Evolutionary conservation across 2,797 vertebrate species (phyloP), one percentile per base, ranked within the genome.

Genomic region (Pygocentrus nattereri): DNA sequence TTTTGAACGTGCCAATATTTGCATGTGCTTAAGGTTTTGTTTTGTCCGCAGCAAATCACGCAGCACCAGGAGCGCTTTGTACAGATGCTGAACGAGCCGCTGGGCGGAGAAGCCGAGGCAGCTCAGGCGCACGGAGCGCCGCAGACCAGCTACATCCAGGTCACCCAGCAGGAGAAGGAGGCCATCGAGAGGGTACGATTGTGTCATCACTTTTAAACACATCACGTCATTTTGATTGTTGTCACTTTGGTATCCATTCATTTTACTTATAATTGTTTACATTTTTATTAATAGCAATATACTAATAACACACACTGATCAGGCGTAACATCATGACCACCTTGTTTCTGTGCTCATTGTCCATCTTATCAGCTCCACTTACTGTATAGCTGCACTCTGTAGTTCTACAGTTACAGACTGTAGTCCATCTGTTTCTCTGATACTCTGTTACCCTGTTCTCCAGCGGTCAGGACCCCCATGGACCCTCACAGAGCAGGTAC

Each of bases 131-230:
- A 90, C 34, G 91, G 86, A 78, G 82, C 82, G 16, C 88, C 91
- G 15, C 92, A 90, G 41, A 91, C 93, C 38, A 95, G 94, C 89
- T 94, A 94, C 89, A 95, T 95, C 90, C 94, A 95, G 88, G 94
- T 95, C 89, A 95, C 94, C 44, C 92, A 92, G n/a, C 94, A 95
- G 87, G 94, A 95, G 88, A 95, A 95, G 76, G 94, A 95, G 87
- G 94, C 94, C 70, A 95, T 95, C 8, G 94, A 95, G 81, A 93
- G 94, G 93, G 94, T 95, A 83, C 31, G 89, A 82, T 25, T 0
- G 44, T 19, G 2, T 58, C 15, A n/a, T 12, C 10, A 30, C 30
- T 59, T 54, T 18, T 5, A 54, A 30, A 13, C 4, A 3, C 10
- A 56, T 21, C 16, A 67, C 21, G 21, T 41, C 64, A 67, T 38